Conservation (phyloP, 2,888 invertebrate species). For the Thysanoteuthis rhombus region DNA sequence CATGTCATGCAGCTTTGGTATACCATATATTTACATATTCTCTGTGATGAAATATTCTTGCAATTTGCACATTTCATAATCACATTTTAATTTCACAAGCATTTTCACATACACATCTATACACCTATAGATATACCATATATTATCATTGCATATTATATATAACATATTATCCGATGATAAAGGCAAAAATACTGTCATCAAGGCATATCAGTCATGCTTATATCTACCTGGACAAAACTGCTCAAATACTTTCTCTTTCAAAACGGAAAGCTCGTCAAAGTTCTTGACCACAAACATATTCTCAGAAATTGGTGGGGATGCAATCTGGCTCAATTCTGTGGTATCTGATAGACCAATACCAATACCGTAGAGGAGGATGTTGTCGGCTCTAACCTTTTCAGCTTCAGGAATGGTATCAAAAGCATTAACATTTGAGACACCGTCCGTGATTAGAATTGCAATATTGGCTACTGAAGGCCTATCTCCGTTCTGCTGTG, state of each 20-base stretch:
- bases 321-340: neutral
- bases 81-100: neutral
- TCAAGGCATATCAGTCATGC: neutral
- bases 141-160: neutral
- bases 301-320: neutral
- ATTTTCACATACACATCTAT: neutral
- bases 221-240: conserved; percentile 44
- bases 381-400: too few species aligned
- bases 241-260: neutral
- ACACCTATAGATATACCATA: neutral
- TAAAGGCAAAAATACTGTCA: neutral
- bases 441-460: conserved; percentile 35
- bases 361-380: conserved; percentile 49
- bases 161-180: neutral
- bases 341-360: conserved; percentile 47
- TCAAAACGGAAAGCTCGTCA: neutral
- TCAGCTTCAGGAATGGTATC: conserved; percentile 57
- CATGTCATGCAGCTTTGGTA: neutral
- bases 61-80: neutral
- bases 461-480: conserved; percentile 38
- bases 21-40: neutral
- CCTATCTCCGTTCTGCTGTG: conserved; percentile 52
- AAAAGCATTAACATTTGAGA: conserved; percentile 60
- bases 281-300: neutral
- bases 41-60: neutral